Conservation (phyloP, 1,140 invertebrate genomes). For the Pseudomyrmex dendroicus region DNA sequence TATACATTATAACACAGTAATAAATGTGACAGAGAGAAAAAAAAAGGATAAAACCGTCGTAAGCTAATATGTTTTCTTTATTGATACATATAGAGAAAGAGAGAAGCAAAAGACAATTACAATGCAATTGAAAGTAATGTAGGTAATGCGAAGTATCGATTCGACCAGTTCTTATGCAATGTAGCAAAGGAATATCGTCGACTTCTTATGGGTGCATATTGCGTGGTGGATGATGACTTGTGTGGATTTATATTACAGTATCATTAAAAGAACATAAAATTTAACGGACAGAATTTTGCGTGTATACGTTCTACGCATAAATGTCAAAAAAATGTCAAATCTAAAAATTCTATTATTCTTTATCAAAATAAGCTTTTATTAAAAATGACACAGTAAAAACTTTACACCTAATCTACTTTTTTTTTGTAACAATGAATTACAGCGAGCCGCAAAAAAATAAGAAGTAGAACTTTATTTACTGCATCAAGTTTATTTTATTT, state of each 20-base stretch:
- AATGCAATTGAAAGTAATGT: neutral
- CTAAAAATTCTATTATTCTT: no score
- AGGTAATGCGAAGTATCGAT: neutral
- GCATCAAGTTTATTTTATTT: slow-evolving; percentile 15
- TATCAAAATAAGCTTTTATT: no score
- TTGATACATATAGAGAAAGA: neutral
- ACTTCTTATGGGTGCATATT: neutral
- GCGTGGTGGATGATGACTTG: neutral
- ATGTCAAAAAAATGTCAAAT: no score
- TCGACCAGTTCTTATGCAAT: neutral
- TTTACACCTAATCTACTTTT: neutral
- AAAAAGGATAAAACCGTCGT: neutral
- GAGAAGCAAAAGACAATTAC: neutral
- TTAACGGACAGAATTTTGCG: neutral
- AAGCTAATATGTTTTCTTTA: neutral
- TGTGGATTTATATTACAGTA: neutral
- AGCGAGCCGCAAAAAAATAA: neutral
- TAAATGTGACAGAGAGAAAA: neutral
- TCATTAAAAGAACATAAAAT: neutral
- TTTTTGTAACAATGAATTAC: neutral
- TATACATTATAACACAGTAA: neutral
- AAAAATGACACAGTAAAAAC: no score
- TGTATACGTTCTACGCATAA: no score
- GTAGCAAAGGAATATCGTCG: neutral
- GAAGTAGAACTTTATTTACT: slow-evolving; percentile 36